These are phyloP conservation scores for Marmota monax DNA, from an alignment of 2,113 vertebrate genomes.

Conservation along the genomic window DNA sequence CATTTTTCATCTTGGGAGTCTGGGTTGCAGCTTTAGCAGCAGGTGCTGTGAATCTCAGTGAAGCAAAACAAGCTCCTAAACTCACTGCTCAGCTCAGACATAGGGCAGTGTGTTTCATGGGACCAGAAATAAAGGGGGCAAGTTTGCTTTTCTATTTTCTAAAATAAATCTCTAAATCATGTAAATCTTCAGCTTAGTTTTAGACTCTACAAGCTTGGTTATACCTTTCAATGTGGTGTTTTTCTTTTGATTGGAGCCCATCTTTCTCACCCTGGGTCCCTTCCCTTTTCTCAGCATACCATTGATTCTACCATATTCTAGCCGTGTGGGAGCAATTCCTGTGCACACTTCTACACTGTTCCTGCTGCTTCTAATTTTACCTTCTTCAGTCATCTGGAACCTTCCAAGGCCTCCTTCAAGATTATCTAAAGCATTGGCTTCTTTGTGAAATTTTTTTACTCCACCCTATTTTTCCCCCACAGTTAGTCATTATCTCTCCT, in stretches of 20 bases:
- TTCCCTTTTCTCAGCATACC: not conserved
- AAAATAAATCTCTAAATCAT: conserved; percentile 25
- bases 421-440: not conserved
- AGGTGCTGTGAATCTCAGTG: conserved; percentile 51
- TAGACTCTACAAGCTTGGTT: not conserved
- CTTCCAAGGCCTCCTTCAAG: not conserved
- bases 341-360: not conserved
- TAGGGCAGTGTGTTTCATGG: not conserved
- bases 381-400: not conserved
- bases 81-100: not conserved
- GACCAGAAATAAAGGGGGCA: not conserved
- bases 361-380: not conserved
- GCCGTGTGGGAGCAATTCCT: not conserved
- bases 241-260: not conserved
- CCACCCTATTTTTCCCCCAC: not conserved
- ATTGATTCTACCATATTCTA: not conserved
- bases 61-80: conserved; percentile 48
- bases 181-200: not conserved
- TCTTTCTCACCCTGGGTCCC: not conserved
- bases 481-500: not conserved
- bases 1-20: conserved; percentile 63
- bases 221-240: not conserved
- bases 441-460: not conserved
- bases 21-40: conserved; percentile 44
- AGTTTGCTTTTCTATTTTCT: not conserved